A percentile compares a stretch with the other conserved stretches of the same genome.
Conservation (phyloP, 2,797 vertebrate genomes). For the Huso huso region DNA sequence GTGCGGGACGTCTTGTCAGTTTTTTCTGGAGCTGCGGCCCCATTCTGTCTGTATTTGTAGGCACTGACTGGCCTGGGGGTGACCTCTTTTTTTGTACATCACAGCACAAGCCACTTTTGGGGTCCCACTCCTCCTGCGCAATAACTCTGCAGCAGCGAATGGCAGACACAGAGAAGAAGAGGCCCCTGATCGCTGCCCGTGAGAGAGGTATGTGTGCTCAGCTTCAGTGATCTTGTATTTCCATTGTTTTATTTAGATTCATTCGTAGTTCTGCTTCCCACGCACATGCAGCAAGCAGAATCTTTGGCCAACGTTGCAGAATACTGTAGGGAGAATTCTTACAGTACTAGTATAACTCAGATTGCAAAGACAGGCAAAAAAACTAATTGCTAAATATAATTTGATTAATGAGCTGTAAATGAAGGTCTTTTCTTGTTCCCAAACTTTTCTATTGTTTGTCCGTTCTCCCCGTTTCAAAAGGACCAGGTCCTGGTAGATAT, state of each 20-base stretch:
- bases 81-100: no score
- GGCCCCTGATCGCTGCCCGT: constrained; percentile 59
- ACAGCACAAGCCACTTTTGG: no score
- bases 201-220: constrained; percentile 55
- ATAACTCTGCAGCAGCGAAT: constrained; percentile 27
- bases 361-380: no score
- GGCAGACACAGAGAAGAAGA: constrained; percentile 51
- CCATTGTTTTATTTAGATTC: constrained; percentile 12
- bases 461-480: constrained; percentile 33
- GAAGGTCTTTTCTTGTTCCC: not conserved
- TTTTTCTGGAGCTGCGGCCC: no score
- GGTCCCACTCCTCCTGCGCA: no score
- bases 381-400: no score
- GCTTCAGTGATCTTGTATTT: constrained; percentile 11
- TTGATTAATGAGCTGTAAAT: no score
- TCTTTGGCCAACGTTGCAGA: not conserved
- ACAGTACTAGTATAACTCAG: constrained; percentile 13
- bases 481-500: constrained; percentile 68
- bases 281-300: no score
- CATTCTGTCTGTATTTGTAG: no score
- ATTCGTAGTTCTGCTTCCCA: no score
- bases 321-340: constrained; percentile 8
- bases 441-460: not conserved
- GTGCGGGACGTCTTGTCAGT: no score
- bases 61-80: no score